Base-by-base conservation (phyloP, 1,140 invertebrate genomes). In the Lordiphosa mommai region DNA sequence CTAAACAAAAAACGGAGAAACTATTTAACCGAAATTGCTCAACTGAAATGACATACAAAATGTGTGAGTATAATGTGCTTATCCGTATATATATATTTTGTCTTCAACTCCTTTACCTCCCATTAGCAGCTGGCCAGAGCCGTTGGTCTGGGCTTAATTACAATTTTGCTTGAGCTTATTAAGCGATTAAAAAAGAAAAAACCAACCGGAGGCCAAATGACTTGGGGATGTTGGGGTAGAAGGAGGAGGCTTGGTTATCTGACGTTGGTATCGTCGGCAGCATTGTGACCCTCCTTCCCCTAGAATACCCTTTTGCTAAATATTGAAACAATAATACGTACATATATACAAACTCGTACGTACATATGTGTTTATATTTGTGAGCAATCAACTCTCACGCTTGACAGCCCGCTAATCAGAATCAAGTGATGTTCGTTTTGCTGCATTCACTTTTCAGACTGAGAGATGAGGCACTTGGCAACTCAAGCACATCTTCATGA, bases 351-450 rank as follows among this genome's bases (percentile, higher is more conserved):
- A 12, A 27, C 23, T 5, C 17, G 20, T 38, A 27, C 27, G 33
- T 40, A 52, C 17, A 13, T 51, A 29, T 47, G 5, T 41, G 6
- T 50, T 9, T 50, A 4, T 20, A 14, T 48, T 57, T 63, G 36
- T 52, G 30, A 53, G 47, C 29, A 47, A 55, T 41, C 56, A 82
- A 59, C 66, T 72, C 68, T 85, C 77, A 84, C 77, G 77, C 77
- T 84, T 84, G 77, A 84, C 77, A 84, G 77, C 77, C 72, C 79
- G 77, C 77, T 84, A 84, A 84, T 84, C 77, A 84, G 77, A 84
- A 84, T 84, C 77, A 84, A 84, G 77, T 84, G 77, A 84, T 84
- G 77, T 77, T 84, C 77, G 77, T 61, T 76, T 57, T 70, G 65
- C 65, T 61, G 70, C 64, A 72, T 59, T 56, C 72, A 44, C 40